Base-by-base conservation (phyloP, 2,113 vertebrate species). In the Monarcha castaneiventris region DNA sequence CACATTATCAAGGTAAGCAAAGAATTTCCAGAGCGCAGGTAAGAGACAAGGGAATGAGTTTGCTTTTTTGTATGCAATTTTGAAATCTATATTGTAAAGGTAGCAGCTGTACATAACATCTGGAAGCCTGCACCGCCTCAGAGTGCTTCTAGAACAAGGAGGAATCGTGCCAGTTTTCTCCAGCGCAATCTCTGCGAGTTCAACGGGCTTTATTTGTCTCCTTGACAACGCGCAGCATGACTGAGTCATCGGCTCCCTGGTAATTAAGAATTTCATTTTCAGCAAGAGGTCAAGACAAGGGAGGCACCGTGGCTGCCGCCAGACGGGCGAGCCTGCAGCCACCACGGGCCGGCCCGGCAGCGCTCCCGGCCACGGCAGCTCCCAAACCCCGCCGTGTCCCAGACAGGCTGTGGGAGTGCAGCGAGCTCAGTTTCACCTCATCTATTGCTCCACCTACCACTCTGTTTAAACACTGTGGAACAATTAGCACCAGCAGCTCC, bases 381-480 rank as follows among this genome's bases (percentile, higher is more conserved):
- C 27, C 10, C 37, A 37, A 37, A 37, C 37, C 10, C 37, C 15
- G 15, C 51, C 8, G 61, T 11, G 16, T 8, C 46, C 3, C 71
- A 76, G 51, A 69, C 79, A 17, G 32, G 3, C 37, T 5, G 72
- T 7, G 54, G 59, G 71, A 80, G 94, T 1, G 10, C 78, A 25
- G 74, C 20, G 56, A 61, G n/a, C 25, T 63, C 55, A 7, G 21
- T 12, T 76, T 4, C 7, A 8, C 30, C 29, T 16, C 59, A 29
- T 43, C 94, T 63, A 6, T 9, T 29, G 74, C 90, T 89, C 87
- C 94, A 84, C 96, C 93, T 87, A 96, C 91, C 96, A 55, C 13
- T 30, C 74, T 54, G 76, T 25, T 83, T 32, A 21, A 94, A 61
- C 19, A 64, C 87, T 1, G 64, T 1, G 58, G 5, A 73, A 21